These are phyloP conservation scores for Phymastichus coffea DNA, from an alignment of 1,140 invertebrate genomes.

Conservation along the genomic window DNA sequence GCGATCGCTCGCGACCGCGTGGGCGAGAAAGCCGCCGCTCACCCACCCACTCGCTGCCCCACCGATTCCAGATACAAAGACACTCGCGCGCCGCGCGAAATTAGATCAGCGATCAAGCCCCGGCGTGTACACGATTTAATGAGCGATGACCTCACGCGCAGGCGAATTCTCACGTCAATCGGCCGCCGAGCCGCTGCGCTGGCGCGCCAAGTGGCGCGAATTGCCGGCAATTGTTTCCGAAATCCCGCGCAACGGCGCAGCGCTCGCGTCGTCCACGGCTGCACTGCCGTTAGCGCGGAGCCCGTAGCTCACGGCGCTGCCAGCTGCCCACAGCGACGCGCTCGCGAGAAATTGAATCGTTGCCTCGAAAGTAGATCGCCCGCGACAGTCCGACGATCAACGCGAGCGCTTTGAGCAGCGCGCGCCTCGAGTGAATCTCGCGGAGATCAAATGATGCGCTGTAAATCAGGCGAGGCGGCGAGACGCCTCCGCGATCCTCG, in stretches of 20 bases:
- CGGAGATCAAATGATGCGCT: too few species aligned
- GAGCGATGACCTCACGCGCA: slow-evolving; percentile 55
- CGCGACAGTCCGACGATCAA: too few species aligned
- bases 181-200: slow-evolving; percentile 40
- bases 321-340: too few species aligned
- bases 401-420: too few species aligned
- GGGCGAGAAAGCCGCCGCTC: background rate
- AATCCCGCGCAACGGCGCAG: slow-evolving; percentile 56
- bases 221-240: slow-evolving; percentile 60
- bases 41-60: background rate
- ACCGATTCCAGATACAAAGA: background rate
- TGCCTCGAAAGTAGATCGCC: too few species aligned
- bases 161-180: slow-evolving; percentile 59
- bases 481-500: too few species aligned
- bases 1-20: background rate
- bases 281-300: slow-evolving; percentile 27
- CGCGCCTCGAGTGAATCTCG: too few species aligned
- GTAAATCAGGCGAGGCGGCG: too few species aligned
- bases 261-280: slow-evolving; percentile 26
- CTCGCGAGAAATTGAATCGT: too few species aligned
- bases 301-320: too few species aligned
- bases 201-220: slow-evolving; percentile 52
- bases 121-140: slow-evolving; percentile 53
- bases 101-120: slow-evolving; percentile 56
- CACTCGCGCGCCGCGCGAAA: slow-evolving; percentile 36